Evolutionary conservation across 2,113 vertebrate species (phyloP).

Genomic region (Budorcas taxicolor): DNA sequence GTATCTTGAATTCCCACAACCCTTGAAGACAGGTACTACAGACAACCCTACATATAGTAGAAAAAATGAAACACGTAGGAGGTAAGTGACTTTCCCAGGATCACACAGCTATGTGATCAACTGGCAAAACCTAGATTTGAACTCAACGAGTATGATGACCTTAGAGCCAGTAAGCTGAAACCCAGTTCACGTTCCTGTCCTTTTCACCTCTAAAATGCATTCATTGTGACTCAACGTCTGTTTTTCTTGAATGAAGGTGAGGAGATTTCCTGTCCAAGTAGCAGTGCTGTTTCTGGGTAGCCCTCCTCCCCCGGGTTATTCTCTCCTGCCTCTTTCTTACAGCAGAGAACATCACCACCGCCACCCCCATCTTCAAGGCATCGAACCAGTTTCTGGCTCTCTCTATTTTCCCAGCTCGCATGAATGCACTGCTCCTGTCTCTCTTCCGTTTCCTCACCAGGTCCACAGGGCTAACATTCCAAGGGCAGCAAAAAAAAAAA

Average conservation of each 20-base stretch:
- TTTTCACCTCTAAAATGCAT: background rate
- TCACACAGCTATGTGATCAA: background rate
- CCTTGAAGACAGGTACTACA: background rate
- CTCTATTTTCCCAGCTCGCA: background rate
- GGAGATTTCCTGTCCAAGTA: background rate
- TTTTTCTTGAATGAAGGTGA: background rate
- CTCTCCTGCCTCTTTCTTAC: background rate
- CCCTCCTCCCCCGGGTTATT: fast-evolving
- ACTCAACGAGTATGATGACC: background rate
- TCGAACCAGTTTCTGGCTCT: background rate
- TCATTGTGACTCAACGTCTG: background rate
- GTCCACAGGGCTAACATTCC: background rate
- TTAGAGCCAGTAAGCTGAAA: background rate
- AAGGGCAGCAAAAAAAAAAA: background rate
- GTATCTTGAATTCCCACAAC: background rate
- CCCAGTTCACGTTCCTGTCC: background rate
- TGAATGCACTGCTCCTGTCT: background rate
- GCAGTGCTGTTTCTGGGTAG: background rate
- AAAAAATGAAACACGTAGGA: background rate
- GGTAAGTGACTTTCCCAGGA: background rate
- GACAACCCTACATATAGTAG: background rate
- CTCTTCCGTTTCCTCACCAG: background rate
- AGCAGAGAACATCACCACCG: fast-evolving
- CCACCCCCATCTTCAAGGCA: background rate
- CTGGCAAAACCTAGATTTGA: background rate